A percentile compares a stretch with the other conserved stretches of the same genome.
Evolutionary conservation across 1,140 invertebrate genomes (phyloP).

Genomic region (Trachymyrmex septentrionalis): DNA sequence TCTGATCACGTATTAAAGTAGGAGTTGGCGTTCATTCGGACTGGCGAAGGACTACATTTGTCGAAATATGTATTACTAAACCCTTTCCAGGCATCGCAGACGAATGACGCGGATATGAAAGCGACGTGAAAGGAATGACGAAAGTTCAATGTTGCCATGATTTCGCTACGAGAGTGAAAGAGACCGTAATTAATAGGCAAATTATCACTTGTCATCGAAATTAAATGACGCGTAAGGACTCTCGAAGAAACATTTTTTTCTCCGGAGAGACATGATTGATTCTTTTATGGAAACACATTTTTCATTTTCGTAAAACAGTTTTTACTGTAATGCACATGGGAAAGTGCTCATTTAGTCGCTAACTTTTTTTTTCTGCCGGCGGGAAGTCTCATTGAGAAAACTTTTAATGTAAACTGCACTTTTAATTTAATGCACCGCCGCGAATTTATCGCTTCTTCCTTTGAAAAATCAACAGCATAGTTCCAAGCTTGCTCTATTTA

Average conservation of each 20-base stretch:
- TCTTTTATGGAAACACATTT: slow-evolving; percentile 29
- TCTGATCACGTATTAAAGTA: slow-evolving; percentile 60
- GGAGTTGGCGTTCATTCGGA: slow-evolving; percentile 37
- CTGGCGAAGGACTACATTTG: slow-evolving; percentile 31
- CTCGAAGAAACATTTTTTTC: background rate
- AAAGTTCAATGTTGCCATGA: slow-evolving; percentile 32
- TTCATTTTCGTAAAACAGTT: slow-evolving; percentile 74
- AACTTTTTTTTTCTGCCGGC: slow-evolving; percentile 68
- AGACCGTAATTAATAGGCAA: slow-evolving; percentile 62
- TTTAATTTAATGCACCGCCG: slow-evolving; percentile 66
- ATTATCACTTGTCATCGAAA: slow-evolving; percentile 52
- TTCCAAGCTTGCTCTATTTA: background rate
- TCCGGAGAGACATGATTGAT: slow-evolving; percentile 1
- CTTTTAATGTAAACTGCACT: slow-evolving; percentile 71
- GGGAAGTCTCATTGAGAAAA: slow-evolving; percentile 46
- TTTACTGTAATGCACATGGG: slow-evolving; percentile 53
- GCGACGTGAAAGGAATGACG: slow-evolving; percentile 19
- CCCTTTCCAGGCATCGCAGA: background rate
- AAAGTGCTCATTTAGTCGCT: slow-evolving; percentile 69
- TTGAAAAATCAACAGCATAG: slow-evolving; percentile 7
- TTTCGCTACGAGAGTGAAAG: background rate
- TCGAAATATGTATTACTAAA: slow-evolving; percentile 67
- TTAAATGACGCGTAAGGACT: background rate
- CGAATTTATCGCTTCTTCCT: slow-evolving; percentile 57
- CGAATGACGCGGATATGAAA: slow-evolving; percentile 45